These are phyloP conservation scores for Oreohelix idahoensis DNA, from an alignment of 1,140 invertebrate species.

Conservation along the genomic window DNA sequence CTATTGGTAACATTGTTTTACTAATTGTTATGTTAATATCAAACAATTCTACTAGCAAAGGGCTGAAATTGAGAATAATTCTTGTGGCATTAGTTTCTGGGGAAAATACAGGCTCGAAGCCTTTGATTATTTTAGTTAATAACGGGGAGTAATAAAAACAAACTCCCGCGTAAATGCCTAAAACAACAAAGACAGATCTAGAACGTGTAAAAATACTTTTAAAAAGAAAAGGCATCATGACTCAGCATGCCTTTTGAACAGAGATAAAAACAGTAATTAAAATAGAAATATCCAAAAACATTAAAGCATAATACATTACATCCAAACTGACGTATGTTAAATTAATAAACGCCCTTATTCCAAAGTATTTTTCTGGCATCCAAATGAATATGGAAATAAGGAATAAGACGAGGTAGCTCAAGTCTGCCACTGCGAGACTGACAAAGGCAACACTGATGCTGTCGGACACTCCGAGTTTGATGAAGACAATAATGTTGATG, in stretches of 20 bases:
- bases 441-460: background rate
- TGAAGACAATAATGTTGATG: background rate
- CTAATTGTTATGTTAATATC: background rate
- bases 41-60: background rate
- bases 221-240: background rate
- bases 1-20: background rate
- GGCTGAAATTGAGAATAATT: background rate
- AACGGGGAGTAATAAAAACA: background rate
- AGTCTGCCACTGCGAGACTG: background rate
- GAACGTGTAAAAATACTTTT: background rate
- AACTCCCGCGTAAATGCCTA: background rate
- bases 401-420: background rate
- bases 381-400: background rate
- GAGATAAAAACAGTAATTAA: background rate
- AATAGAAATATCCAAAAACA: constrained; percentile 5
- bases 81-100: background rate
- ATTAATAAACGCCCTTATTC: background rate
- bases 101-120: background rate
- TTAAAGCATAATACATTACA: background rate
- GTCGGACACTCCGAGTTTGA: background rate
- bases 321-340: background rate
- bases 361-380: background rate
- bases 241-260: background rate
- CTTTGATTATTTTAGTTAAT: background rate
- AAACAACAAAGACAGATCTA: background rate